Evolutionary conservation across 2,797 vertebrate species (phyloP).

Genomic region (Sphenopsis melanotis): DNA sequence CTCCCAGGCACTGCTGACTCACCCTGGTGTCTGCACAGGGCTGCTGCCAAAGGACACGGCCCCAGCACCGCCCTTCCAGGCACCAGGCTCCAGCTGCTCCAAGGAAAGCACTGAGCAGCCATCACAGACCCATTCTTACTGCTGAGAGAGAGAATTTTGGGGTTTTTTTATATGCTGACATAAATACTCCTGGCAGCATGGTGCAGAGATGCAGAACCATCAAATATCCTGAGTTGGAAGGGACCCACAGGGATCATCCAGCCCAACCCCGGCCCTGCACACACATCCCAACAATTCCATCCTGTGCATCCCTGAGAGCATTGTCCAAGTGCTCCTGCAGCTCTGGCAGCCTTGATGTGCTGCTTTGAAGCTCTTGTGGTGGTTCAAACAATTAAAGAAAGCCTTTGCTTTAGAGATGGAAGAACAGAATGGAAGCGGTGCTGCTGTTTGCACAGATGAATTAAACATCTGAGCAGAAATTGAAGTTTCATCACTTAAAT

Average conservation of each 20-base stretch:
- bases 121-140: fast-evolving
- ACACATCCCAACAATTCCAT: neutral
- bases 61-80: neutral
- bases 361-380: neutral
- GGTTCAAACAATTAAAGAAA: neutral
- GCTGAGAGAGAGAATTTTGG: fast-evolving
- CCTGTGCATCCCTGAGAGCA: neutral
- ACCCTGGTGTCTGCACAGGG: neutral
- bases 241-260: neutral
- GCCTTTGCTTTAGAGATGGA: neutral
- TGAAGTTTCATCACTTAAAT: neutral
- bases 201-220: neutral
- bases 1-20: constrained; percentile 14
- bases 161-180: fast-evolving
- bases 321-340: neutral
- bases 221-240: neutral
- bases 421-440: neutral
- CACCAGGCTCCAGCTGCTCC: neutral
- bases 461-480: neutral
- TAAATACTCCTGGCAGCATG: neutral
- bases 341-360: fast-evolving
- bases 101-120: fast-evolving
- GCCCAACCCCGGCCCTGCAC: neutral
- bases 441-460: neutral
- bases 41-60: neutral